Evolutionary conservation across 1,140 invertebrate species (phyloP).

Genomic region (Drosophila sulfurigaster): DNA sequence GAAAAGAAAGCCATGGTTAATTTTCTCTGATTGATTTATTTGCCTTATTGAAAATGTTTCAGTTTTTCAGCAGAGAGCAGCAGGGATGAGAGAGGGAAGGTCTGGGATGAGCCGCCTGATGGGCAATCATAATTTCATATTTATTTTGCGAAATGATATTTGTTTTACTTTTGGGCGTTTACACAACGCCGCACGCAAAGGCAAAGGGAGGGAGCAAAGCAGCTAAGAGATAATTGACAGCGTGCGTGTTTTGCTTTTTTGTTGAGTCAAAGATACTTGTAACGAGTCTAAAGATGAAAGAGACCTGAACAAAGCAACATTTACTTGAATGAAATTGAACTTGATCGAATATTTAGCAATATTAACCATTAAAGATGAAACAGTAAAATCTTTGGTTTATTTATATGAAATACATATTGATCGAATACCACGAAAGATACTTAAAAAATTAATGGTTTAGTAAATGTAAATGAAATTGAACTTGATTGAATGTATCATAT

Average conservation of each 20-base stretch:
- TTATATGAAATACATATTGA: too few relatives aligned
- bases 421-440: too few relatives aligned
- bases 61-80: constrained; percentile 31
- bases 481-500: too few relatives aligned
- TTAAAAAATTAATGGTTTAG: too few relatives aligned
- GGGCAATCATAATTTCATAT: constrained; percentile 78
- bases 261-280: too few relatives aligned
- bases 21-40: constrained; percentile 62
- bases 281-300: background rate
- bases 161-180: constrained; percentile 63
- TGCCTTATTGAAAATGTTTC: constrained; percentile 46
- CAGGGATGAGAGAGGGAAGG: constrained; percentile 10
- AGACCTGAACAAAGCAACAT: background rate
- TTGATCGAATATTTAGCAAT: too few relatives aligned
- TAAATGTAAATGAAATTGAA: too few relatives aligned
- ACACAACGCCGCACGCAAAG: constrained; percentile 1
- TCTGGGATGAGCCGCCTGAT: constrained; percentile 12
- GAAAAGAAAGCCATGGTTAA: constrained; percentile 42
- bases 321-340: background rate
- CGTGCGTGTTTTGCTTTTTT: background rate
- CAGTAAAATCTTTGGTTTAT: too few relatives aligned
- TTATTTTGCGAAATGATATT: constrained; percentile 74
- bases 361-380: too few relatives aligned
- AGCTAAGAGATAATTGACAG: constrained; percentile 2
- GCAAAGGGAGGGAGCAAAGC: background rate